These are phyloP conservation scores for Drosophila orena DNA, from an alignment of 1,140 invertebrate species.

Conservation along the genomic window DNA sequence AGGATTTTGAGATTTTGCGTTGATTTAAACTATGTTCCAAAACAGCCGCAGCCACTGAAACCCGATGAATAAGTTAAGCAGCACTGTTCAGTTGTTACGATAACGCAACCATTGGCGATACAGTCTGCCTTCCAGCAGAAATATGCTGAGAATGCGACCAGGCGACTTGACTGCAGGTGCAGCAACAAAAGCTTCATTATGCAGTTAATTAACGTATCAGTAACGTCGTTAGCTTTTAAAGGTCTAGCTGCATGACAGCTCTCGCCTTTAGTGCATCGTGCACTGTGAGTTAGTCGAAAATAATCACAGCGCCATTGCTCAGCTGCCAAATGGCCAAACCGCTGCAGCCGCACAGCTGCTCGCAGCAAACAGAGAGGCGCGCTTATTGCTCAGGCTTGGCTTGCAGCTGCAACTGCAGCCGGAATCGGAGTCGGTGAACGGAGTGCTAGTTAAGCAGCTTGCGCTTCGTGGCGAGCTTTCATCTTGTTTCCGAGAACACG, in stretches of 20 bases:
- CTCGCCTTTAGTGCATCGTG: background rate
- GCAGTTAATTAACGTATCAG: conserved; percentile 18
- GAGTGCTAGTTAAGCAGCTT: background rate
- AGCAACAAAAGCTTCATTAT: conserved; percentile 45
- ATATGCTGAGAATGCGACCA: conserved; percentile 51
- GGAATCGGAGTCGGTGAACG: conserved; percentile 3
- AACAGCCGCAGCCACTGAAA: too few species aligned
- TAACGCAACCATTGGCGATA: background rate
- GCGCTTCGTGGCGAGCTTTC: background rate
- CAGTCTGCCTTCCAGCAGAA: conserved; percentile 10
- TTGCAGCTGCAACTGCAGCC: conserved; percentile 15
- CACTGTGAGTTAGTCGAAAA: conserved; percentile 10
- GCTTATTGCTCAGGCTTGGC: background rate
- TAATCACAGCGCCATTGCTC: conserved; percentile 4
- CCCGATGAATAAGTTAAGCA: too few species aligned
- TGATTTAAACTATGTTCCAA: too few species aligned
- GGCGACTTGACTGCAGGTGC: conserved; percentile 16
- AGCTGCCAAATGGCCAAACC: background rate
- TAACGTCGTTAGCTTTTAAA: conserved; percentile 21
- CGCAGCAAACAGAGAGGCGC: background rate
- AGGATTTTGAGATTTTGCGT: too few species aligned
- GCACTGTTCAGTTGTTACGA: too few species aligned
- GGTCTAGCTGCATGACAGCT: conserved; percentile 26
- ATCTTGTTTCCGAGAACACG: conserved; percentile 8
- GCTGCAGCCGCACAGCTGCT: conserved; percentile 13